Conservation (phyloP, 2,797 vertebrate species). For the Squalus acanthias region DNA sequence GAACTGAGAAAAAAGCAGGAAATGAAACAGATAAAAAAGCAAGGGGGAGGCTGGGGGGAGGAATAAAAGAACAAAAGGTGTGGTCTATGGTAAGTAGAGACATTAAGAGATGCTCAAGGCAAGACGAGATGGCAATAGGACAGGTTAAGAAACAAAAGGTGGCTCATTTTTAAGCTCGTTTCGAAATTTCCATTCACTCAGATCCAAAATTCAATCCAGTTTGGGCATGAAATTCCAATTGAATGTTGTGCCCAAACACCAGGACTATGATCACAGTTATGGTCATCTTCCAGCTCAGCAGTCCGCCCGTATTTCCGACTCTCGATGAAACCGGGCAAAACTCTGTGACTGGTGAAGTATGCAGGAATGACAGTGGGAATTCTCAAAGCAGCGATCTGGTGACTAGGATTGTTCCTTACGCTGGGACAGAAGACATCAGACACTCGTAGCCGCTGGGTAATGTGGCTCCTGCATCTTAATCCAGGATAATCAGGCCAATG, state of each 20-base stretch:
- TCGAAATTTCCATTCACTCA: background rate
- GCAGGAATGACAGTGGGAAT: background rate
- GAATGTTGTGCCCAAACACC: background rate
- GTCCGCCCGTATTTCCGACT: background rate
- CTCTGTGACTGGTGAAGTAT: background rate
- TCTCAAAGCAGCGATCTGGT: background rate
- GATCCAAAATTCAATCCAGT: background rate
- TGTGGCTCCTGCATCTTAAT: background rate
- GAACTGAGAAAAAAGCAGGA: too few relatives aligned
- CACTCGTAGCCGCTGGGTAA: background rate
- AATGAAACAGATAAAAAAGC: too few relatives aligned
- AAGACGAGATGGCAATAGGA: too few relatives aligned
- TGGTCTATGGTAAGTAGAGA: too few relatives aligned
- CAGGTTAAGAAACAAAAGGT: too few relatives aligned
- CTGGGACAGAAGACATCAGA: background rate
- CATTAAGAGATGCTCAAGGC: too few relatives aligned
- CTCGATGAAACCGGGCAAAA: background rate
- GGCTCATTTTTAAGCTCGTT: background rate
- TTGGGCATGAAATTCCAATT: background rate
- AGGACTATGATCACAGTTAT: background rate
- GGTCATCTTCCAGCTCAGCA: background rate
- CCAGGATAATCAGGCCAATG: background rate
- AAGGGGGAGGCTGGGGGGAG: too few relatives aligned
- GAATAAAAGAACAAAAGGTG: too few relatives aligned
- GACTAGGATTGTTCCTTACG: background rate